phyloP scores from a whole-genome alignment of 2,888 invertebrate species.

The Geotrupes spiniger region DNA sequence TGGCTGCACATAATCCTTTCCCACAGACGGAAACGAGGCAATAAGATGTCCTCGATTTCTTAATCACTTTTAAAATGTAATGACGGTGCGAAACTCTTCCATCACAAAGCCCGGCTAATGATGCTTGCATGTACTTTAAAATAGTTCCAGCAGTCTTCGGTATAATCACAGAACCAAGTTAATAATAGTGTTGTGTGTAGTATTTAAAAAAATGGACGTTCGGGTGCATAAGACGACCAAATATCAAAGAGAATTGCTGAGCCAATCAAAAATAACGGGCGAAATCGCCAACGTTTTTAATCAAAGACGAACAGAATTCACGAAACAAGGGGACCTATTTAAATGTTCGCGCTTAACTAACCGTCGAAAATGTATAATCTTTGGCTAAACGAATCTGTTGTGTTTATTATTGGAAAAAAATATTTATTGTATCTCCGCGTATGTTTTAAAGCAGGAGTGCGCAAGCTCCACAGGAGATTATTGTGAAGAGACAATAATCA shows the following conservation, averaged over 20 bases:
- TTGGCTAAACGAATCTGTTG: constrained; percentile 37
- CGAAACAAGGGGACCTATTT: constrained; percentile 44
- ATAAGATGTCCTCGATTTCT: constrained; percentile 41
- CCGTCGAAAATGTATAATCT: constrained; percentile 20
- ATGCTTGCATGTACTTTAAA: constrained; percentile 23
- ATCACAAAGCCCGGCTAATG: constrained; percentile 40
- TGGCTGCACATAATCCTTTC: constrained; percentile 62
- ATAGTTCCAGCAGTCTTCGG: constrained; percentile 4
- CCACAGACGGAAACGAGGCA: constrained; percentile 47
- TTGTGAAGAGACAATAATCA: constrained; percentile 54
- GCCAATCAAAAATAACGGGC: constrained; percentile 50
- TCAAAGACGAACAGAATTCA: constrained; percentile 8
- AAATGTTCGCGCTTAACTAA: constrained; percentile 23
- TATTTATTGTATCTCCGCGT: constrained; percentile 33
- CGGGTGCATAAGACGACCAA: constrained; percentile 22
- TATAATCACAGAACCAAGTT: not conserved
- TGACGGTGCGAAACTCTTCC: constrained; percentile 12
- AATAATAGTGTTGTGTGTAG: constrained; percentile 29
- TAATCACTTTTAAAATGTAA: no score
- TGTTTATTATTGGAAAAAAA: constrained; percentile 26
- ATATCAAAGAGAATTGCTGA: constrained; percentile 52
- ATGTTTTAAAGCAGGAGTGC: constrained; percentile 35
- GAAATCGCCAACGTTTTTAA: no score
- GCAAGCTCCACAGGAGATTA: constrained; percentile 45
- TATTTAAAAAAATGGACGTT: constrained; percentile 24